These are phyloP conservation scores for Cuculus canorus DNA, from an alignment of 2,797 vertebrate genomes.

Conservation along the genomic window DNA sequence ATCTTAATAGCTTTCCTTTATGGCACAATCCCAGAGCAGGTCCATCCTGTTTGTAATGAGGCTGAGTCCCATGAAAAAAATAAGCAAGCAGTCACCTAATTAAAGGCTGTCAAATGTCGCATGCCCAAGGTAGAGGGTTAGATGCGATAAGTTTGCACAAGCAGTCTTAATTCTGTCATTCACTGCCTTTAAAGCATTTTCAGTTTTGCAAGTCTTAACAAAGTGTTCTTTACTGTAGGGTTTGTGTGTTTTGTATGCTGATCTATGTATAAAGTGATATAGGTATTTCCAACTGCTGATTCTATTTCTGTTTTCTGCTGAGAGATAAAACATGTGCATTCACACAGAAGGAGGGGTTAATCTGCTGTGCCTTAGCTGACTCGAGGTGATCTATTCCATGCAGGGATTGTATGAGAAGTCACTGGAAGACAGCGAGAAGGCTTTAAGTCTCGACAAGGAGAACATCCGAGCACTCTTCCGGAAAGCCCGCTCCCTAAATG, in stretches of 20 bases:
- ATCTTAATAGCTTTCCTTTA: not conserved
- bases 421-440: slow-evolving; percentile 91
- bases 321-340: not conserved
- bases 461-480: slow-evolving; percentile 92
- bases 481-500: slow-evolving; percentile 89
- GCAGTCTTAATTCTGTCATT: not conserved
- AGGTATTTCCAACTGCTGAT: not conserved
- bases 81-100: not conserved
- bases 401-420: slow-evolving; percentile 93
- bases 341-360: not conserved
- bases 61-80: not conserved
- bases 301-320: not conserved
- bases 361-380: slow-evolving; percentile 7
- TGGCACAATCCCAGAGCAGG: not conserved
- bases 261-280: not conserved
- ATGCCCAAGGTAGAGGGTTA: not conserved
- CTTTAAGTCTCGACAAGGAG: slow-evolving; percentile 80
- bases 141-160: not conserved
- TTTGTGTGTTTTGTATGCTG: not conserved
- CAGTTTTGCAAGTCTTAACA: not conserved
- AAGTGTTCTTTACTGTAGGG: not conserved
- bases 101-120: not conserved
- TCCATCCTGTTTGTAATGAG: not conserved
- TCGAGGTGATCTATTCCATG: not conserved
- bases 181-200: not conserved